Evolutionary conservation across 2,888 invertebrate genomes (phyloP).

Genomic region (Melangyna quadrimaculata): DNA sequence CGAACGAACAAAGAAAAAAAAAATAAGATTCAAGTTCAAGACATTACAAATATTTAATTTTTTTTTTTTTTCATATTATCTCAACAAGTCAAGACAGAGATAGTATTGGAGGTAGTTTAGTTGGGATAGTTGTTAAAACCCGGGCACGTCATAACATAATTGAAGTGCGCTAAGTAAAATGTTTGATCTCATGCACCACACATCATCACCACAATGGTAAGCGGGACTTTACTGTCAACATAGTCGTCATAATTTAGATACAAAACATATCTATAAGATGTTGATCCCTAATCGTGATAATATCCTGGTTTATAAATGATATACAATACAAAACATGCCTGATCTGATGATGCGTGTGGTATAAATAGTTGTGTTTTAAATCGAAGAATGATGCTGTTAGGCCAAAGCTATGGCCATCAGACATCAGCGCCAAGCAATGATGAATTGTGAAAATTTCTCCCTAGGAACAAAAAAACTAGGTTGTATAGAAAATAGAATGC

Average conservation of each 20-base stretch:
- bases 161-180: constrained; percentile 53
- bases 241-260: constrained; percentile 59
- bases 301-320: constrained; percentile 57
- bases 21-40: constrained; percentile 65
- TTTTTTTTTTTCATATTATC: neutral
- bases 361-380: neutral
- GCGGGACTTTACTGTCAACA: constrained; percentile 66
- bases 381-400: neutral
- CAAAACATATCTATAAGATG: constrained; percentile 66
- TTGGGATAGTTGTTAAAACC: neutral
- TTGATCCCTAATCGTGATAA: constrained; percentile 64
- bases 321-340: neutral
- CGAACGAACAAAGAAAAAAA: neutral
- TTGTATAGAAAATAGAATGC: neutral
- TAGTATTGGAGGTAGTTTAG: too few relatives aligned
- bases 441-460: constrained; percentile 45
- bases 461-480: neutral
- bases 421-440: neutral
- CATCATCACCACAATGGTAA: constrained; percentile 17
- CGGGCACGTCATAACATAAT: neutral
- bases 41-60: constrained; percentile 18
- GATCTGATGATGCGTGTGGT: constrained; percentile 15
- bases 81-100: neutral
- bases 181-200: neutral
- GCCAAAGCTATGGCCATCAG: neutral